These are phyloP conservation scores for Lepidotrigona ventralis DNA, from an alignment of 1,140 invertebrate species.

Conservation along the genomic window DNA sequence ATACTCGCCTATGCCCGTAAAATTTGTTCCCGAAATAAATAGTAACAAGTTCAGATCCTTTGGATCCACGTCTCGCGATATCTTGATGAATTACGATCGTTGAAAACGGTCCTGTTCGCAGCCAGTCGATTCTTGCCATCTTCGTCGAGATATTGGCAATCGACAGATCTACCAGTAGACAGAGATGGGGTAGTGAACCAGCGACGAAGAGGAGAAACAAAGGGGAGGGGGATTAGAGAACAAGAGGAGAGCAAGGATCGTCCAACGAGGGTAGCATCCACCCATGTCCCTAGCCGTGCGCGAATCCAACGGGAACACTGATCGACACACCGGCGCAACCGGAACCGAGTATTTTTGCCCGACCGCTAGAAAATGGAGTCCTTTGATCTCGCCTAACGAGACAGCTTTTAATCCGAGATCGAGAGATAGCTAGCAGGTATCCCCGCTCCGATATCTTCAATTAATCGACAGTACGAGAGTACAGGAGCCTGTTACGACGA, in stretches of 20 bases:
- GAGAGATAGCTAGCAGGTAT: constrained; percentile 5
- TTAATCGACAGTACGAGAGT: constrained; percentile 37
- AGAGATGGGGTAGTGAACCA: background rate
- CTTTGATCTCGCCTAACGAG: constrained; percentile 51
- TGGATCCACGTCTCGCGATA: background rate
- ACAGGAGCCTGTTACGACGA: constrained; percentile 10
- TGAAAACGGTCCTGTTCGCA: constrained; percentile 69
- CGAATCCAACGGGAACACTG: background rate
- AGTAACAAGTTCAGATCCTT: constrained; percentile 10
- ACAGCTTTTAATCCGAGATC: constrained; percentile 52
- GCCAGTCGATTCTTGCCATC: constrained; percentile 57
- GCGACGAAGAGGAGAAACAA: too few species aligned
- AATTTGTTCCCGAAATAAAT: background rate
- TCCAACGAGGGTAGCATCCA: background rate
- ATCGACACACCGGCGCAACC: background rate
- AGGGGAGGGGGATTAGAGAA: background rate
- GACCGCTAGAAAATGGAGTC: constrained; percentile 36
- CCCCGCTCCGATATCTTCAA: constrained; percentile 41
- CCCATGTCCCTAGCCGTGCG: background rate
- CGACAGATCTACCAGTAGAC: constrained; percentile 50
- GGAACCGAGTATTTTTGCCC: constrained; percentile 33
- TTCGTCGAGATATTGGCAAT: constrained; percentile 71
- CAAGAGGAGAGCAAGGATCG: background rate
- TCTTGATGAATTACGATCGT: constrained; percentile 70
- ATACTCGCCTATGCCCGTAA: too few species aligned